Conservation (phyloP, 1,140 invertebrate species). For the Drosophila ercepeae region DNA sequence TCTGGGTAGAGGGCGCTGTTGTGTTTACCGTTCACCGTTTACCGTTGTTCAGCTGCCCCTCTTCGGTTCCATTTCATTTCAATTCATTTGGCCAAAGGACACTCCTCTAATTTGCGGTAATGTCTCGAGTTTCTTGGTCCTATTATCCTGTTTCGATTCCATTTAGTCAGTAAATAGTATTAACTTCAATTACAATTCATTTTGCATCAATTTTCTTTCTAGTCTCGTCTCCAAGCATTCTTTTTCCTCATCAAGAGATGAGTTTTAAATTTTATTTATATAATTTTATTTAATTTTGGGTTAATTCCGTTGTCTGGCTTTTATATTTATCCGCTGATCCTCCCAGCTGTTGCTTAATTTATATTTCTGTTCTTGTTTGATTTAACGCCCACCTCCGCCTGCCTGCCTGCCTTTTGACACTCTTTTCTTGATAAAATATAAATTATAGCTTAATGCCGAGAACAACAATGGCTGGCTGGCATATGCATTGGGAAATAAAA, state of each 20-base stretch:
- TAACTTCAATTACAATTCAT: background rate
- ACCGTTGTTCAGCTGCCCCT: constrained; percentile 15
- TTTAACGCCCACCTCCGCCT: constrained; percentile 59
- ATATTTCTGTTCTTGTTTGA: constrained; percentile 60
- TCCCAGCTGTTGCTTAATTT: constrained; percentile 7
- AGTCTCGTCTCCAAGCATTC: background rate
- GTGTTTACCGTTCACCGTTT: constrained; percentile 28
- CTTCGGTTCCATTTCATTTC: constrained; percentile 36
- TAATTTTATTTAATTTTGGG: background rate
- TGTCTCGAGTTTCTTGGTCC: constrained; percentile 25
- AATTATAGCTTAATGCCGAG: constrained; percentile 10
- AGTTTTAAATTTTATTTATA: background rate
- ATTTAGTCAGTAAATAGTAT: constrained; percentile 15
- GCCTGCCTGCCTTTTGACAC: background rate
- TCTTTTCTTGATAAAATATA: constrained; percentile 14
- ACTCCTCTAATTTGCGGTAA: constrained; percentile 61
- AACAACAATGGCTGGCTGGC: background rate
- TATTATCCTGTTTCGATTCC: constrained; percentile 7
- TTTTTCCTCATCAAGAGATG: background rate
- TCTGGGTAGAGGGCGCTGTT: constrained; percentile 6
- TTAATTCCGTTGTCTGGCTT: background rate
- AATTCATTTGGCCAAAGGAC: constrained; percentile 36
- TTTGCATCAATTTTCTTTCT: background rate
- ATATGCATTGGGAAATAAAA: constrained; percentile 36
- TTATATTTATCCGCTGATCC: constrained; percentile 4